Base-by-base conservation (phyloP, 2,888 invertebrate genomes). In the Linyphia triangularis region DNA sequence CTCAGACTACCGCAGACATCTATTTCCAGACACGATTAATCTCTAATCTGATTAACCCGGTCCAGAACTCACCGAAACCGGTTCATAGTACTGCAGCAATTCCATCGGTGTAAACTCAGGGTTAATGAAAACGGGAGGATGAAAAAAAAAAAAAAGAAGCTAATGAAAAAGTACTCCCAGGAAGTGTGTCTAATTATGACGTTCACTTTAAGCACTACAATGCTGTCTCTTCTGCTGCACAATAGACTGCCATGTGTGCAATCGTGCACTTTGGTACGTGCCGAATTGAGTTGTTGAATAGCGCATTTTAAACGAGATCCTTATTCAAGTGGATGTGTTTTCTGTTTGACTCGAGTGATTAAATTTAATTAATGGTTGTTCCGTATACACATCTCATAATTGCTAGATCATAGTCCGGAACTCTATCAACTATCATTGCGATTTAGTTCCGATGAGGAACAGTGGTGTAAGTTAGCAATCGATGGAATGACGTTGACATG, bases 291-390 rank as follows among this genome's bases (percentile, higher is more conserved):
- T 85, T 57, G 85, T 78, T 85, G 43, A 43, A 30, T 40, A 33
- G 37, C 16, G 72, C 78, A 78, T 85, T 78, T 37, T 72, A 73
- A 79, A 73, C 85, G 65, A 67, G 81, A 22, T 67, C 86, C 79
- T 88, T 59, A 59, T 85, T 81, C 43, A 65, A n/a, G 7, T 37
- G 19, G 65, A 16, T 83, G 65, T 85, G 69, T 85, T 81, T 72
- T 81, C 75, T 79, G 26, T 75, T 79, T 81, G 69, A 37, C 57
- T 37, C 57, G 73, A 88, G 67, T 88, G 81, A 88, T 81, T 88
- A 88, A 81, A 75, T 88, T 88, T 88, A 88, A 88, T 88, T 88
- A 88, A 82, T 88, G 86, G 73, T 69, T 81, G 81, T 69, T 78
- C 67, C 81, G 75, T 88, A 88, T 75, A 81, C 59, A 67, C 67